Conservation (phyloP, 1,140 invertebrate genomes). For the Drosophila lacertosa region DNA sequence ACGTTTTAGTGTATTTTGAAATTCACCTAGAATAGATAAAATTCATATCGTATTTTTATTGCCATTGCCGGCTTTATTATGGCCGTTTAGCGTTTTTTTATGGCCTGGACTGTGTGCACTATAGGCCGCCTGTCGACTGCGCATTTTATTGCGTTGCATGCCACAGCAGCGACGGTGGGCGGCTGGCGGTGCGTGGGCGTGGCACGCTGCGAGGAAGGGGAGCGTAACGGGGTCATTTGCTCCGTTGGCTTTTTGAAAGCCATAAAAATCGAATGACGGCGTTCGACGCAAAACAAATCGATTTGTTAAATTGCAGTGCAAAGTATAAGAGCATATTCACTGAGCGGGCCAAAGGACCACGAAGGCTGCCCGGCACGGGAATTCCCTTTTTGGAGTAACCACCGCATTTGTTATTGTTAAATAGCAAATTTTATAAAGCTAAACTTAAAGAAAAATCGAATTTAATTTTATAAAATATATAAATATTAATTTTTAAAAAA, state of each 20-base stretch:
- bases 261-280: slow-evolving; percentile 77
- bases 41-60: slow-evolving; percentile 60
- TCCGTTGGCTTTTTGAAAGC: slow-evolving; percentile 74
- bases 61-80: slow-evolving; percentile 70
- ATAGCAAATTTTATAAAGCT: no score
- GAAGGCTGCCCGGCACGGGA: no score
- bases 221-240: slow-evolving; percentile 62
- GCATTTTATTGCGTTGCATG: slow-evolving; percentile 70
- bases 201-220: not conserved
- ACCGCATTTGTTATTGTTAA: no score
- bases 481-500: no score
- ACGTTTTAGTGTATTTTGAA: slow-evolving; percentile 23
- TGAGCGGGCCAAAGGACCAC: not conserved
- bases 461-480: no score
- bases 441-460: no score
- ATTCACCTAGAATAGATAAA: slow-evolving; percentile 29
- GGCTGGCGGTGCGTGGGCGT: not conserved
- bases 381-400: no score
- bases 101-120: slow-evolving; percentile 50
- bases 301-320: slow-evolving; percentile 80
- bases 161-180: not conserved
- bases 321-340: slow-evolving; percentile 61
- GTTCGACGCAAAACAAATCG: slow-evolving; percentile 68
- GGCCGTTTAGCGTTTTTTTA: slow-evolving; percentile 79
- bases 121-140: slow-evolving; percentile 53